A percentile compares a stretch with the other conserved stretches of the same genome.
phyloP scores from a whole-genome alignment of 2,113 vertebrate genomes.

The Erythrolamprus reginae region DNA sequence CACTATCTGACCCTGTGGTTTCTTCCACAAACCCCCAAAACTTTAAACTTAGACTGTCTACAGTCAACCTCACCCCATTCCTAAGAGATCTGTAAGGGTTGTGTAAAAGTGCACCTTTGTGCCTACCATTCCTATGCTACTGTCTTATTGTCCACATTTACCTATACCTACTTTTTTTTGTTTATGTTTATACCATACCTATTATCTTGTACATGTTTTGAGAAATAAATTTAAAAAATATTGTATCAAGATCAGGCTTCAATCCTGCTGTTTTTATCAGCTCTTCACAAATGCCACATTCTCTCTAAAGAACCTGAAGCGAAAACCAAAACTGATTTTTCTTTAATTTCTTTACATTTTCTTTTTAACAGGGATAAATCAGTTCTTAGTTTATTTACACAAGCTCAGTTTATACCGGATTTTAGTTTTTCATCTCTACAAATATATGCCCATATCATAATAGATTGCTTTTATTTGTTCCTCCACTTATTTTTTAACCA shows the following conservation, averaged over 20 bases:
- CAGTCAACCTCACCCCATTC: too few relatives aligned
- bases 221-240: too few relatives aligned
- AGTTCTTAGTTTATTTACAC: background rate
- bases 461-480: background rate
- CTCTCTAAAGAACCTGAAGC: background rate
- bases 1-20: too few relatives aligned
- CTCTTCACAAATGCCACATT: background rate
- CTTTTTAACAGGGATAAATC: background rate
- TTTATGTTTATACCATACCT: too few relatives aligned
- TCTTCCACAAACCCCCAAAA: too few relatives aligned
- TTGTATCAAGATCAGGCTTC: background rate
- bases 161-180: too few relatives aligned
- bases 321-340: background rate
- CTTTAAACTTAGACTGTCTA: too few relatives aligned
- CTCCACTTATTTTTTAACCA: background rate
- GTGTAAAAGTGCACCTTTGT: too few relatives aligned
- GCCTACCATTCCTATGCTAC: too few relatives aligned
- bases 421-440: background rate
- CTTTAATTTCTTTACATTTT: background rate
- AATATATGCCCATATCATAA: background rate
- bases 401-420: background rate
- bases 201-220: too few relatives aligned
- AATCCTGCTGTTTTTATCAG: background rate
- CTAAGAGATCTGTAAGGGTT: too few relatives aligned
- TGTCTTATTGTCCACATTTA: too few relatives aligned